Percentiles rank a stretch among this genome's conserved stretches.
These are phyloP conservation scores for Piezodorus guildinii DNA, from an alignment of 1,140 invertebrate genomes.

Conservation along the genomic window DNA sequence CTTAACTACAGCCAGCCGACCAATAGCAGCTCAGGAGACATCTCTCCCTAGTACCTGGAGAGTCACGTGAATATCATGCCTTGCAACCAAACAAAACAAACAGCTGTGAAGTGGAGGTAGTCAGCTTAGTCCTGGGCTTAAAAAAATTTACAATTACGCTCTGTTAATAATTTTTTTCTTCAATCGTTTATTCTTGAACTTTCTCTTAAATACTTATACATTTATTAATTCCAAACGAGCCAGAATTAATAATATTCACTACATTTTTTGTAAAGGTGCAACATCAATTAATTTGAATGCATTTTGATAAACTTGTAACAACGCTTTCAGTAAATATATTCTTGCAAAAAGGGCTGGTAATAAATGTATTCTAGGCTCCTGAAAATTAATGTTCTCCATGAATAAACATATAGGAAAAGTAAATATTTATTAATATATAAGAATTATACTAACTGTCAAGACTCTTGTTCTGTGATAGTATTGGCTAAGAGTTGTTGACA, in stretches of 20 bases:
- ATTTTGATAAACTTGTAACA: conserved; percentile 48
- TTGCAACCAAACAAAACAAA: conserved; percentile 41
- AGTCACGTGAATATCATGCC: conserved; percentile 50
- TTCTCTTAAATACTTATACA: too few species aligned
- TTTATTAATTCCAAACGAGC: too few species aligned
- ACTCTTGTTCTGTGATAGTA: conserved; percentile 57
- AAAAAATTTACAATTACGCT: too few species aligned
- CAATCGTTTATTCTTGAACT: too few species aligned
- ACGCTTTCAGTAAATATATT: conserved; percentile 48
- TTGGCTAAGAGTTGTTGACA: conserved; percentile 52
- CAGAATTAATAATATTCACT: neutral
- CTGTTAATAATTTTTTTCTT: too few species aligned
- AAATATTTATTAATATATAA: conserved; percentile 18
- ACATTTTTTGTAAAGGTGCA: conserved; percentile 4
- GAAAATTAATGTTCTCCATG: conserved; percentile 25
- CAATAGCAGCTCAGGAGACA: conserved; percentile 35
- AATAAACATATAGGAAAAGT: neutral
- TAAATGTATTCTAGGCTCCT: conserved; percentile 49
- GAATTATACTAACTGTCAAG: conserved; percentile 42
- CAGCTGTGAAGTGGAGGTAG: conserved; percentile 28
- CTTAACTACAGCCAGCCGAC: conserved; percentile 34
- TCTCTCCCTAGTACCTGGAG: conserved; percentile 25
- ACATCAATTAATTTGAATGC: conserved; percentile 34
- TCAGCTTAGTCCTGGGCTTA: too few species aligned
- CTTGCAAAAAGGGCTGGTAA: conserved; percentile 49